Base-by-base conservation (phyloP, 2,888 invertebrate species). In the Gortyna flavago region DNA sequence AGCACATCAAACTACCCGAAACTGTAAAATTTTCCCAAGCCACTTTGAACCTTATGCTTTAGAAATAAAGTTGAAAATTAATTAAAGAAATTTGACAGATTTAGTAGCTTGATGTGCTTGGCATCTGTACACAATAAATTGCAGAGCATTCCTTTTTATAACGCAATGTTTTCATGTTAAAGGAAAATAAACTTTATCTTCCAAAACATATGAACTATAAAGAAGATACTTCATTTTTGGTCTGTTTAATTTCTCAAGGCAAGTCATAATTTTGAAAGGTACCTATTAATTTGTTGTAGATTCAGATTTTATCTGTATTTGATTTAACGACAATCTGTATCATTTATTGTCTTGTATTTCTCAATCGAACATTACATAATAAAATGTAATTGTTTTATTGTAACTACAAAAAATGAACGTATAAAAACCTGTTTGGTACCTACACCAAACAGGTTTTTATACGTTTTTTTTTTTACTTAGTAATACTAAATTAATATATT, bases 261-360 rank as follows among this genome's bases (percentile, higher is more conserved):
- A 72, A 78, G 25, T 72, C 6, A 72, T 78, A 81, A 77, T 76
- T 80, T 84, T 73, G 83, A 83, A 85, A 84, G 81, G 69, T 41
- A 59, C 7, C 18, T 25, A 16, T 51, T 79, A 77, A 77, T 71
- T 74, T 70, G n/a, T 64, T 32, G 29, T 66, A 77, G 64, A 72
- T 75, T 70, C 13, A 57, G 83, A 87, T 84, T 72, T 75, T 78
- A 85, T 87, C 85, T 51, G 2, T 64, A 48, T 79, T 38, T 64
- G 16, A 71, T 38, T 18, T 44, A 54, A 79, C 64, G 62, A 78
- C 25, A 29, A 71, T 44, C 70, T 38, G 44, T 38, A 0, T 38
- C 21, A 51, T 44, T 32, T 41, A 29, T 18, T 70, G 35, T 0
- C 21, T 78, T 6, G 1, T 44, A 77, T 69, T 61, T 41, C 32